Conservation (phyloP, 2,797 vertebrate species). For the Bucorvus abyssinicus region DNA sequence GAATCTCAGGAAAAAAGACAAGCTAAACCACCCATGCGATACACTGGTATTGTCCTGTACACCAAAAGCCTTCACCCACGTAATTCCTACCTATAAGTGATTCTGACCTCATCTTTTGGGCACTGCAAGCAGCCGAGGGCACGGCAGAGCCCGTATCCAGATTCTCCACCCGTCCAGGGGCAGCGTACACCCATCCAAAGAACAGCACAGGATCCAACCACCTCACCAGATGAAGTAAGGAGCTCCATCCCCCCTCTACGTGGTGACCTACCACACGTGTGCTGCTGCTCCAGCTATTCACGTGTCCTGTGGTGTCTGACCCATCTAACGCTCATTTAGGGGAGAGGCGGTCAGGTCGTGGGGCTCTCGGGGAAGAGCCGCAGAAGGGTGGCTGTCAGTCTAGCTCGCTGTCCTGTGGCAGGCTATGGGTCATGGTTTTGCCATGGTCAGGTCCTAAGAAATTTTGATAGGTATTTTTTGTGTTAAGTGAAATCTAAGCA, state of each 20-base stretch:
- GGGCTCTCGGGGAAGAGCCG: background rate
- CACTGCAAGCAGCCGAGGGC: background rate
- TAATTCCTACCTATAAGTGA: background rate
- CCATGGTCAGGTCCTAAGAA: background rate
- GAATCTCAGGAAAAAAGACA: background rate
- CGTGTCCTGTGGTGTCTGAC: background rate
- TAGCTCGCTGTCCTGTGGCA: background rate
- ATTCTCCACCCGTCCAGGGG: accelerated
- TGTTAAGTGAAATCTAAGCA: background rate
- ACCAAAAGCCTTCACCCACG: accelerated
- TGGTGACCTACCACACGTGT: accelerated
- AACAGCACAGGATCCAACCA: background rate
- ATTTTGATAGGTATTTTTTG: background rate
- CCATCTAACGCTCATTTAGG: background rate
- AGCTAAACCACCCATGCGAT: background rate
- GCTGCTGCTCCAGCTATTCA: background rate
- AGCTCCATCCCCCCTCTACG: background rate
- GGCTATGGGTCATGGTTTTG: background rate
- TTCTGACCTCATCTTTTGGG: background rate
- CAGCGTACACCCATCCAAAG: no score
- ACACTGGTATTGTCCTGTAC: background rate
- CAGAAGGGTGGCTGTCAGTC: background rate
- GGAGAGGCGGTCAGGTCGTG: no score
- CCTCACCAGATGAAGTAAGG: accelerated
- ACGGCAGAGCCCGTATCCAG: background rate